Base-by-base conservation (phyloP, 92 coral and sea anemone genomes). In the Muricea muricata region DNA sequence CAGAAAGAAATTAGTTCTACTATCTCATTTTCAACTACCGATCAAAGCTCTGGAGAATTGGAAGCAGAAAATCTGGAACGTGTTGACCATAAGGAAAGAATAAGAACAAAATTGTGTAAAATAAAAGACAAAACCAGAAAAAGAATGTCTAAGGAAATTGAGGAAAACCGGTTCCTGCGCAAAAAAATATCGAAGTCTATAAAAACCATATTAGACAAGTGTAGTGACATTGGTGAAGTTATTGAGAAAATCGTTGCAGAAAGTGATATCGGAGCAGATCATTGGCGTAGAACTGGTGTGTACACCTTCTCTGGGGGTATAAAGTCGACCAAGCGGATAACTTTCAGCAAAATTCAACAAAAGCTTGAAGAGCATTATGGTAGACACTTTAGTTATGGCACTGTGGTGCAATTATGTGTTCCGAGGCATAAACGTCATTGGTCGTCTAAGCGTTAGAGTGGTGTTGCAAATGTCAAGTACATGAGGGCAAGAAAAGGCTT, bases 191-290 rank as follows among this genome's bases (percentile, higher is more conserved):
- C 85, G 7, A 71, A 50, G 31, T 86, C 84, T 65, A 61, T 79
- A 24, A 78, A 85, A 73, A 78, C 79, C 41, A 66, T 85, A 17
- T 26, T 78, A 6, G 7, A 65, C 8, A 78, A 42, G 48, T 78
- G 65, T 29, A 81, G 75, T 66, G 85, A 85, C 41, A 78, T 85
- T 61, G 89, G 89, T 32, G 80, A 85, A 23, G 79, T 78, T n/a
- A 85, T 85, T 65, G 89, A 85, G 55, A 46, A 63, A 23, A 60
- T 78, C 33, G 89, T 85, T 2, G 55, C 65, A 72, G 79, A 85
- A 63, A 46, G 79, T 78, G 89, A 85, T 46, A 45, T 85, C 5
- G 85, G 85, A n/a, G 89, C 89, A 21, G 89, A 77, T 81, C 41
- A 56, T 35, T 77, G 85, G 85, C 56, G 89, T 40, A 50, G 85